Conservation (phyloP, 2,113 vertebrate species). For the Phasianus colchicus region DNA sequence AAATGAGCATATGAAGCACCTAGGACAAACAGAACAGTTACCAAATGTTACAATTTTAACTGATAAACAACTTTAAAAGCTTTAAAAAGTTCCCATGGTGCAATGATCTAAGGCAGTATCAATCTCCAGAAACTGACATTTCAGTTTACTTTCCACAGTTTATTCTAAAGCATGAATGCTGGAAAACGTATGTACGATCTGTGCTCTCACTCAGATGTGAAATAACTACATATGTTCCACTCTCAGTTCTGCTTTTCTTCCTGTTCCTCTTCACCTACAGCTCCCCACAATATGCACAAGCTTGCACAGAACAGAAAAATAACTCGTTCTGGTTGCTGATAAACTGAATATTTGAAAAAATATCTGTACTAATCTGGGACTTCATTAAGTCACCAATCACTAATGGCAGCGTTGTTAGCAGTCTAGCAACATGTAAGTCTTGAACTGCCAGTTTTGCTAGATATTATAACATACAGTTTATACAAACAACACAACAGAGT, state of each 20-base stretch:
- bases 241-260: not conserved
- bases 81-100: not conserved
- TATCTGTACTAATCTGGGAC: not conserved
- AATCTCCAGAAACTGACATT: not conserved
- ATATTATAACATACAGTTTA: not conserved
- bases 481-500: not conserved
- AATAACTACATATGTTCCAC: not conserved
- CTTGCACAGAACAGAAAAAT: not conserved
- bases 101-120: not conserved
- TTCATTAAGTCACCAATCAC: not conserved
- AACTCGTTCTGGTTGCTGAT: not conserved
- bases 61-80: not conserved
- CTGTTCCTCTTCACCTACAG: not conserved
- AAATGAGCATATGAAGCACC: not conserved
- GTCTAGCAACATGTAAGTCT: not conserved
- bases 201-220: not conserved
- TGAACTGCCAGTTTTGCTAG: not conserved
- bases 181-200: rapidly evolving
- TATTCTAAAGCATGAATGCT: not conserved
- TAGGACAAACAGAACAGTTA: not conserved
- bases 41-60: not conserved
- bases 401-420: not conserved
- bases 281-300: not conserved
- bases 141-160: not conserved
- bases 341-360: not conserved